Evolutionary conservation across 2,113 vertebrate species (phyloP).

Genomic region (Chrysochloris asiatica): DNA sequence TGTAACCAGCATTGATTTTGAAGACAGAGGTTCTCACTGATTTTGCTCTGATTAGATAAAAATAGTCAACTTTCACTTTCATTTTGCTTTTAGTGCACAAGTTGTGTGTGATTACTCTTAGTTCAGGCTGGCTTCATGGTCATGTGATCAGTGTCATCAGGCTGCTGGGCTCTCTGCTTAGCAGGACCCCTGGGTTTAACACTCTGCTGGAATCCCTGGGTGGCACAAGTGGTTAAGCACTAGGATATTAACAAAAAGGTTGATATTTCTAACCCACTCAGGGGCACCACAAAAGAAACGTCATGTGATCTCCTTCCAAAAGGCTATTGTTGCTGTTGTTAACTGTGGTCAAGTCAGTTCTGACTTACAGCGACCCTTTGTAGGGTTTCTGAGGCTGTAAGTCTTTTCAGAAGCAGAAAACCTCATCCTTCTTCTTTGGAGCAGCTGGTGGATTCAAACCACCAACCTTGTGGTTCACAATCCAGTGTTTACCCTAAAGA

Average conservation of each 20-base stretch:
- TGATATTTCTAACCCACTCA: no score
- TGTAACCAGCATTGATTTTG: not conserved
- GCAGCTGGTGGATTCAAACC: no score
- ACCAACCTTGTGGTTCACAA: no score
- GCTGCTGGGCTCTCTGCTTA: accelerated
- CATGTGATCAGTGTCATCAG: no score
- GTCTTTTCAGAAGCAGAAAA: no score
- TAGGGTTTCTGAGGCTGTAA: no score
- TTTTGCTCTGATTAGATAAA: not conserved
- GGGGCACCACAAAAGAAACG: not conserved
- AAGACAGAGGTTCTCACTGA: not conserved
- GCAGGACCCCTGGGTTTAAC: not conserved
- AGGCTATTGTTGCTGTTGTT: no score
- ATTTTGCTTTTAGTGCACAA: not conserved
- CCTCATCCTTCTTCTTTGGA: no score
- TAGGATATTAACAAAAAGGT: not conserved
- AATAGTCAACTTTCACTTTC: not conserved
- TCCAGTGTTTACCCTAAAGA: no score
- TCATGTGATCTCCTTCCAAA: not conserved
- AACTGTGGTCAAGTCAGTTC: no score
- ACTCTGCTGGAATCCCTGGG: not conserved
- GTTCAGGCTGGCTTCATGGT: not conserved
- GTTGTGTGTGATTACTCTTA: not conserved
- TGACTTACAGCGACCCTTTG: no score
- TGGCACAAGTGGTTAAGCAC: not conserved